phyloP scores from a whole-genome alignment of 2,888 invertebrate genomes.

The Graphium colonna region DNA sequence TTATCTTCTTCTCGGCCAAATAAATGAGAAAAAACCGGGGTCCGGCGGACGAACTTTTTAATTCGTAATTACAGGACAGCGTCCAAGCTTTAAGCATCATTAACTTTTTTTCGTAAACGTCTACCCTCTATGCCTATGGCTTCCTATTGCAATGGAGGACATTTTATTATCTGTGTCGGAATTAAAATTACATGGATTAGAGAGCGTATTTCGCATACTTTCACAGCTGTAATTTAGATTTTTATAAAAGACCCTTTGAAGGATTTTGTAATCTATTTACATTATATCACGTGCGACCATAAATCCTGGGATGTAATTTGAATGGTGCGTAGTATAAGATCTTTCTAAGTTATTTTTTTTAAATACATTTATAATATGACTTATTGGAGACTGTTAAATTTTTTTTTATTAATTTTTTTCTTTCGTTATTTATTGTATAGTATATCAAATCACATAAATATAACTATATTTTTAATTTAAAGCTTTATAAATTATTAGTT shows the following conservation, averaged over 20 bases:
- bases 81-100: slow-evolving; percentile 76
- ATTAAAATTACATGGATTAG: slow-evolving; percentile 46
- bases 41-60: slow-evolving; percentile 74
- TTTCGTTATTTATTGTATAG: too few relatives aligned
- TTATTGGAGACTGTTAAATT: too few relatives aligned
- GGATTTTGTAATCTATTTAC: too few relatives aligned
- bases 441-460: too few relatives aligned
- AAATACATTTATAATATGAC: too few relatives aligned
- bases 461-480: too few relatives aligned
- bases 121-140: slow-evolving; percentile 58
- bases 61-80: slow-evolving; percentile 78
- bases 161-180: slow-evolving; percentile 61
- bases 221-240: neutral
- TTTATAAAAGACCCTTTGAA: neutral
- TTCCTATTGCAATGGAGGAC: slow-evolving; percentile 52
- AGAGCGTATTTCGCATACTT: slow-evolving; percentile 19
- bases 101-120: slow-evolving; percentile 75
- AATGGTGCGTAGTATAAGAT: too few relatives aligned
- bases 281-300: too few relatives aligned
- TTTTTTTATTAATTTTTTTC: too few relatives aligned
- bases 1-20: slow-evolving; percentile 72
- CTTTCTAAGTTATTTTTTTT: too few relatives aligned
- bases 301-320: too few relatives aligned
- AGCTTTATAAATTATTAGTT: too few relatives aligned
- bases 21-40: slow-evolving; percentile 76